These are phyloP conservation scores for Cephus rjabovi DNA, from an alignment of 2,888 invertebrate genomes.

Conservation along the genomic window DNA sequence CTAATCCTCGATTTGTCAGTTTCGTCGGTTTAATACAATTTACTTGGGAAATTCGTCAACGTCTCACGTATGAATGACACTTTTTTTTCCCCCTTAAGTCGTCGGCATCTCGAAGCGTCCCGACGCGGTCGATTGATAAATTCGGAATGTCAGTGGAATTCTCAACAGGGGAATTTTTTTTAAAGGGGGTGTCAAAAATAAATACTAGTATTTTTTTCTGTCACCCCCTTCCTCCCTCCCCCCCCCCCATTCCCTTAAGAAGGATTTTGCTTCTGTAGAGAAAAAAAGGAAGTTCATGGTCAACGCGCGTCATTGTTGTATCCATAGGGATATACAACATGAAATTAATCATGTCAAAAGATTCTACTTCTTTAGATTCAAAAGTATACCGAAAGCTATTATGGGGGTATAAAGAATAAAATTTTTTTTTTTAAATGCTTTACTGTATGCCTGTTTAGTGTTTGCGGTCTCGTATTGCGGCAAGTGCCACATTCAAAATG, in stretches of 20 bases:
- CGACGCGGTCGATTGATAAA: slow-evolving; percentile 37
- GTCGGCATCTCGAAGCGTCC: slow-evolving; percentile 2
- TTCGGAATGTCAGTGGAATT: slow-evolving; percentile 26
- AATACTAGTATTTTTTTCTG: not conserved
- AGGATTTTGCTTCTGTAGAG: not conserved
- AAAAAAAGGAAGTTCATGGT: not conserved
- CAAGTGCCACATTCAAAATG: not conserved
- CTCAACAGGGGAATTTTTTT: not conserved
- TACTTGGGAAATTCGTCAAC: slow-evolving; percentile 39
- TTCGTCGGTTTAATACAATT: slow-evolving; percentile 27
- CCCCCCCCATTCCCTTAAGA: not conserved
- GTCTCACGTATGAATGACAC: slow-evolving; percentile 31
- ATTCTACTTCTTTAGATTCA: not conserved
- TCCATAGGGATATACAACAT: not conserved
- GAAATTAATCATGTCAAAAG: not conserved
- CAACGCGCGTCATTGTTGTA: not conserved
- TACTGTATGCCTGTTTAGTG: not conserved
- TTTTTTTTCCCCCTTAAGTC: slow-evolving; percentile 18
- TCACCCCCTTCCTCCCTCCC: too few species aligned
- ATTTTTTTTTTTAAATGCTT: not conserved
- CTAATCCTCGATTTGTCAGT: slow-evolving; percentile 57
- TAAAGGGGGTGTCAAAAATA: not conserved
- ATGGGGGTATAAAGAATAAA: not conserved
- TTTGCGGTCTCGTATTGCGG: not conserved
- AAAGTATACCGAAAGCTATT: not conserved